These are phyloP conservation scores for Rhagonycha lutea DNA, from an alignment of 2,888 invertebrate species.

Conservation along the genomic window DNA sequence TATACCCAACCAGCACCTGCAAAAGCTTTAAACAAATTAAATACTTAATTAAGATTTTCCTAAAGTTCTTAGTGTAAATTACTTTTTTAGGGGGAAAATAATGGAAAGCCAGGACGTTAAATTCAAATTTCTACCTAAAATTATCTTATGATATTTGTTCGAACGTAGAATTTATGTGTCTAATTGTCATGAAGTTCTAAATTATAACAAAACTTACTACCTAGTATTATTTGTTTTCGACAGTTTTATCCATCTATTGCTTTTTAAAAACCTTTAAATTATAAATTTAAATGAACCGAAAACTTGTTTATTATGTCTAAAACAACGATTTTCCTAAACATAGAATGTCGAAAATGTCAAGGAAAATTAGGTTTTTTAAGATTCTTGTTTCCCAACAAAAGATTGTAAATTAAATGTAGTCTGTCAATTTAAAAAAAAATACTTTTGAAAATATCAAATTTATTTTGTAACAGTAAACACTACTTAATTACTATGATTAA, in stretches of 20 bases:
- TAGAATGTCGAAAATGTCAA: too few species aligned
- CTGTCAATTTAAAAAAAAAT: too few species aligned
- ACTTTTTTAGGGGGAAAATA: background rate
- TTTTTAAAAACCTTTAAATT: background rate
- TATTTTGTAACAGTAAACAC: too few species aligned
- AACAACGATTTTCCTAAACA: background rate
- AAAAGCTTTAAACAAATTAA: background rate
- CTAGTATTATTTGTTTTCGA: background rate
- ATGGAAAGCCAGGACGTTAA: background rate
- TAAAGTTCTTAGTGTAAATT: background rate
- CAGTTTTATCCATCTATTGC: background rate
- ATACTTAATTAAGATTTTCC: background rate
- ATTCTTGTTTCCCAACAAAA: too few species aligned
- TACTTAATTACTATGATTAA: too few species aligned
- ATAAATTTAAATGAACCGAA: background rate
- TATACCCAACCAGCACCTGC: background rate
- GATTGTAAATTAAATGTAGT: too few species aligned
- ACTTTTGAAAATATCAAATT: too few species aligned
- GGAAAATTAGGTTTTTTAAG: too few species aligned
- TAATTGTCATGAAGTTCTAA: background rate
- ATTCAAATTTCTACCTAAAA: background rate
- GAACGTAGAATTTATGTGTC: background rate
- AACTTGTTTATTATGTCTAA: too few species aligned
- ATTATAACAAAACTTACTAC: background rate
- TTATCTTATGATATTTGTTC: background rate